These are phyloP conservation scores for Rhodeus uyekii DNA, from an alignment of 2,797 vertebrate species.

Conservation along the genomic window DNA sequence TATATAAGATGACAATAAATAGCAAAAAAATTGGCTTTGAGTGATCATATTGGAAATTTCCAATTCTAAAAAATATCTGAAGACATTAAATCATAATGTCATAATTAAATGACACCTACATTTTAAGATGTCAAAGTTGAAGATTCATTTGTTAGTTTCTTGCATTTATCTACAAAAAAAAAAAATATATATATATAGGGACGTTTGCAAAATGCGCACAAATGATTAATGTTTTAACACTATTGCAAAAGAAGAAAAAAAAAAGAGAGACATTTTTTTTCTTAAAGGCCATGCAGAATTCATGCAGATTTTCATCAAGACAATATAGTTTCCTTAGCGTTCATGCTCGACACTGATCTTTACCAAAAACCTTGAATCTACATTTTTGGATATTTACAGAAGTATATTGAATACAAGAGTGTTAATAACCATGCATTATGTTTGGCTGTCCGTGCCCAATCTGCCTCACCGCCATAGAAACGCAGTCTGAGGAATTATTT, in stretches of 20 bases:
- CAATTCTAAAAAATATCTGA: constrained; percentile 4
- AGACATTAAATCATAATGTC: neutral
- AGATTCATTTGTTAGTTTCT: constrained; percentile 39
- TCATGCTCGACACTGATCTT: constrained; percentile 50
- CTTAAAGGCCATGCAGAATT: constrained; percentile 78
- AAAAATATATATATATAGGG: constrained; percentile 76
- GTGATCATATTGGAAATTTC: constrained; percentile 19
- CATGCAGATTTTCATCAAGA: constrained; percentile 71
- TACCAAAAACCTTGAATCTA: constrained; percentile 24
- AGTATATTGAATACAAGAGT: constrained; percentile 17
- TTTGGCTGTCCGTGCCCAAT: constrained; percentile 25
- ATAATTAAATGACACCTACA: constrained; percentile 1
- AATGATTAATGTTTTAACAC: constrained; percentile 56
- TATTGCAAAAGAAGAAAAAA: constrained; percentile 61
- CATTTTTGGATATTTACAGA: constrained; percentile 51
- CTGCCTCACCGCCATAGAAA: constrained; percentile 20
- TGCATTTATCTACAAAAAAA: constrained; percentile 77
- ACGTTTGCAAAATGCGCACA: constrained; percentile 57
- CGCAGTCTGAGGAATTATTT: neutral
- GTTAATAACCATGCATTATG: neutral
- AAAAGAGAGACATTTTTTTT: constrained; percentile 69
- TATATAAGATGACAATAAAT: constrained; percentile 22
- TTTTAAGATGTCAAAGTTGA: constrained; percentile 9
- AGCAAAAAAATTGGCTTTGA: neutral
- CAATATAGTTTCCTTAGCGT: constrained; percentile 35